A percentile compares a stretch with the other conserved stretches of the same genome.
Conservation (phyloP, 1,140 invertebrate genomes). For the Drosophila kikkawai region DNA sequence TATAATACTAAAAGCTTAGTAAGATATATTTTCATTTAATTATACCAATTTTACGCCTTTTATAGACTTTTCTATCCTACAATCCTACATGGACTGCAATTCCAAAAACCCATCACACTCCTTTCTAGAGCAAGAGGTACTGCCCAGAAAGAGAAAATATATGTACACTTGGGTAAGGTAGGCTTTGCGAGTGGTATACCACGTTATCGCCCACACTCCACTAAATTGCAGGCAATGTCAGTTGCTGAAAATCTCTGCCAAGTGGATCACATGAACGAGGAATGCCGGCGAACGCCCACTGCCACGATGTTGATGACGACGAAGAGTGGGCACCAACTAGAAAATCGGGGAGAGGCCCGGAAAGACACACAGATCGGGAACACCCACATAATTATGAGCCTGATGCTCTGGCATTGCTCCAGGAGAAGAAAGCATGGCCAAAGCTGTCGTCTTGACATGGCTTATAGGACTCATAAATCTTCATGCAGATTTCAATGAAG, state of each 20-base stretch:
- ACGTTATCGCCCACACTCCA: slow-evolving; percentile 20
- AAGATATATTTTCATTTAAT: background rate
- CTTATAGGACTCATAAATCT: slow-evolving; percentile 14
- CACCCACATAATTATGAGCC: slow-evolving; percentile 52
- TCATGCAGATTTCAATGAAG: slow-evolving; percentile 2
- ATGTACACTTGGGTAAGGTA: background rate
- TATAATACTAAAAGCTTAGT: too few relatives aligned
- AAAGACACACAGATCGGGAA: slow-evolving; percentile 35
- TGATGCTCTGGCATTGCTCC: slow-evolving; percentile 4
- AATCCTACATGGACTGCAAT: background rate
- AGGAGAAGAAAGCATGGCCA: slow-evolving; percentile 22
- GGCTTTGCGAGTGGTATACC: slow-evolving; percentile 7
- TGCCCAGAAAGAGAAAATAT: background rate
- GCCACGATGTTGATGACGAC: slow-evolving; percentile 22
- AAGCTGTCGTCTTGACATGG: slow-evolving; percentile 5
- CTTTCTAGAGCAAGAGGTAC: background rate
- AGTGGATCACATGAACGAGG: slow-evolving; percentile 48
- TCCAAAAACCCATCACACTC: background rate
- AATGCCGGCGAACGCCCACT: slow-evolving; percentile 47
- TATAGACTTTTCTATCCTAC: background rate
- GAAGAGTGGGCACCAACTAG: slow-evolving; percentile 34
- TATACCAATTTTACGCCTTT: background rate
- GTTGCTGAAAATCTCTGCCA: slow-evolving; percentile 43
- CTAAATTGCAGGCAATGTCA: slow-evolving; percentile 33
- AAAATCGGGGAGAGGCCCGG: slow-evolving; percentile 9